A percentile compares a stretch with the other conserved stretches of the same genome.
These are phyloP conservation scores for Platorchestia sp. DNA, from an alignment of 1,140 invertebrate species.

Conservation along the genomic window DNA sequence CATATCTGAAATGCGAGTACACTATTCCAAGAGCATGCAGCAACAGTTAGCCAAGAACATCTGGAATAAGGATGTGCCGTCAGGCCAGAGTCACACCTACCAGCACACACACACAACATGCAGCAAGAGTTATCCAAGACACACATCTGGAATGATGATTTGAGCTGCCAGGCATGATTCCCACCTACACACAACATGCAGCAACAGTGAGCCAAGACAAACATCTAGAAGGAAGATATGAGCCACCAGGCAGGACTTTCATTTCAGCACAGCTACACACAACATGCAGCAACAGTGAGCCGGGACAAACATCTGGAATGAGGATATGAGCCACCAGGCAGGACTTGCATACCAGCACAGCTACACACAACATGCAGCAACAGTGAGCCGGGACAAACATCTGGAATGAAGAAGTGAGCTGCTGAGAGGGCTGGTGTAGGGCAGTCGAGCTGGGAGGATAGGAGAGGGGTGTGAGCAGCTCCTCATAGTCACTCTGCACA, in stretches of 20 bases:
- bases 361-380: not conserved
- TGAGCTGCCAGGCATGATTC: conserved; percentile 60
- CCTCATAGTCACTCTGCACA: conserved; percentile 62
- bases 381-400: conserved; percentile 56
- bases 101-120: not conserved
- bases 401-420: conserved; percentile 65
- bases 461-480: conserved; percentile 61
- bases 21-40: too few relatives aligned
- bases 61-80: too few relatives aligned
- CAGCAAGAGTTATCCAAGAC: not conserved
- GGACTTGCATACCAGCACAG: conserved; percentile 1
- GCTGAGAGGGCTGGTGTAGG: conserved; percentile 64
- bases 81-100: too few relatives aligned
- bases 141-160: conserved; percentile 65
- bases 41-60: too few relatives aligned
- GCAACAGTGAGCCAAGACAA: not conserved
- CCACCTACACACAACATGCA: conserved; percentile 3
- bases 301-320: conserved; percentile 61
- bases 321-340: conserved; percentile 61
- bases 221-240: conserved; percentile 64
- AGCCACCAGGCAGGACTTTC: conserved; percentile 58
- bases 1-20: too few relatives aligned
- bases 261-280: not conserved
- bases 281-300: not conserved
- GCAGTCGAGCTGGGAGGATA: conserved; percentile 59